Conservation (phyloP, 1,140 invertebrate genomes). For the Pseudomyrmex cubaensis region DNA sequence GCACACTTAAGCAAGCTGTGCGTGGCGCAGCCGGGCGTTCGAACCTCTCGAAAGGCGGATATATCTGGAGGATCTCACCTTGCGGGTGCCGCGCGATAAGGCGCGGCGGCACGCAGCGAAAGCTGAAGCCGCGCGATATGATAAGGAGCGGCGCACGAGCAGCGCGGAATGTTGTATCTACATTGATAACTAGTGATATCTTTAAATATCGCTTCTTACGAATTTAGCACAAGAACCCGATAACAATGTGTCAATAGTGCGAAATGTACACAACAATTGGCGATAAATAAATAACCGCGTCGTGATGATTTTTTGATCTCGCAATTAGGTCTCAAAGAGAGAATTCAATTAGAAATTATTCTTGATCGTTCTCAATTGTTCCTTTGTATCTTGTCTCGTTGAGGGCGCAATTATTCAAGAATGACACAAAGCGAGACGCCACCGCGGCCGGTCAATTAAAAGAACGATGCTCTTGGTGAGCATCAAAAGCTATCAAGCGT, state of each 20-base stretch:
- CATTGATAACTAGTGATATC: not conserved
- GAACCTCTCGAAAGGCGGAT: constrained; percentile 61
- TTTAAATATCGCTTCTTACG: no score
- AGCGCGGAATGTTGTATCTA: not conserved
- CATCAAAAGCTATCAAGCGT: not conserved
- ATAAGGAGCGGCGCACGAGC: constrained; percentile 10
- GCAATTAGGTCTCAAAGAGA: not conserved
- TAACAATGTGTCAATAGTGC: no score
- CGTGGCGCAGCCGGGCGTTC: constrained; percentile 57
- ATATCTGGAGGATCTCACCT: constrained; percentile 59
- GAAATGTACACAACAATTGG: not conserved
- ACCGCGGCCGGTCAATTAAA: not conserved
- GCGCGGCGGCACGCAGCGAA: constrained; percentile 13
- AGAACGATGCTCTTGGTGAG: not conserved
- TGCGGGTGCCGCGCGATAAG: constrained; percentile 60
- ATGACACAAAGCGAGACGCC: not conserved
- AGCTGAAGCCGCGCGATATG: not conserved
- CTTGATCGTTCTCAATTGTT: constrained; percentile 2
- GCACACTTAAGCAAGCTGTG: constrained; percentile 46
- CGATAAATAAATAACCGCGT: not conserved
- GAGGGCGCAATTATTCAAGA: not conserved
- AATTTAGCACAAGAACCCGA: no score
- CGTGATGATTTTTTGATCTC: not conserved
- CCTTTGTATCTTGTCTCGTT: not conserved
- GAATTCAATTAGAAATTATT: not conserved